Conservation (phyloP, 2,113 vertebrate genomes). For the Atherinomorus stipes region DNA sequence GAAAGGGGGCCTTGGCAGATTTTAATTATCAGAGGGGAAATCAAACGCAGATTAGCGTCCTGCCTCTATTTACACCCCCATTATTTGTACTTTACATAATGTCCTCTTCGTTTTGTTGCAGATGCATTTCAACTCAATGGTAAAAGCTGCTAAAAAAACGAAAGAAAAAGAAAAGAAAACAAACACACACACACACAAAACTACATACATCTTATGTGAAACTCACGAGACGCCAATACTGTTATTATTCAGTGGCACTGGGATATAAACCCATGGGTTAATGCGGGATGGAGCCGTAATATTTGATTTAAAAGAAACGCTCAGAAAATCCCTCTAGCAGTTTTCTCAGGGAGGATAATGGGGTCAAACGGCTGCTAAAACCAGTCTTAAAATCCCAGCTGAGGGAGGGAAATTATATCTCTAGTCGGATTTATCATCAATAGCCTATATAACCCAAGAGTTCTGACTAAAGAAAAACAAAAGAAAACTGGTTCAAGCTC, state of each 20-base stretch:
- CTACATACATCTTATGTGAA: neutral
- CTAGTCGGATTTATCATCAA: neutral
- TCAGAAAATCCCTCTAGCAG: constrained; percentile 18
- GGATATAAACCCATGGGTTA: neutral
- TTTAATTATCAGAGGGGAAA: no score
- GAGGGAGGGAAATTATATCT: neutral
- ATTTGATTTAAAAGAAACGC: neutral
- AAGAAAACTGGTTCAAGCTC: no score
- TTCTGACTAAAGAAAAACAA: neutral
- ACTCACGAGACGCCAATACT: neutral
- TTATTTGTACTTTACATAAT: no score
- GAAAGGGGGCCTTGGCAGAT: no score
- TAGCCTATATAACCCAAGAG: constrained; percentile 4
- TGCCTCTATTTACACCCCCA: no score
- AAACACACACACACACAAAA: no score
- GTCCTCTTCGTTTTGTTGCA: no score
- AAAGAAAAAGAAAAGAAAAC: no score
- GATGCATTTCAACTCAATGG: no score
- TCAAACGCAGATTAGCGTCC: no score
- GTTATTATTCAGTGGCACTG: neutral
- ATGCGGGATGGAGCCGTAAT: neutral
- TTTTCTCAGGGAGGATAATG: neutral
- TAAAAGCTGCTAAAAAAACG: no score
- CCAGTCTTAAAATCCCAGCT: neutral
- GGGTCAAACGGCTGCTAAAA: constrained; percentile 20